Evolutionary conservation across 37 sponge, comb jelly and placozoan genomes (phyloP), one percentile per base, ranked within the genome.

Genomic region (Haliclona indistincta): DNA sequence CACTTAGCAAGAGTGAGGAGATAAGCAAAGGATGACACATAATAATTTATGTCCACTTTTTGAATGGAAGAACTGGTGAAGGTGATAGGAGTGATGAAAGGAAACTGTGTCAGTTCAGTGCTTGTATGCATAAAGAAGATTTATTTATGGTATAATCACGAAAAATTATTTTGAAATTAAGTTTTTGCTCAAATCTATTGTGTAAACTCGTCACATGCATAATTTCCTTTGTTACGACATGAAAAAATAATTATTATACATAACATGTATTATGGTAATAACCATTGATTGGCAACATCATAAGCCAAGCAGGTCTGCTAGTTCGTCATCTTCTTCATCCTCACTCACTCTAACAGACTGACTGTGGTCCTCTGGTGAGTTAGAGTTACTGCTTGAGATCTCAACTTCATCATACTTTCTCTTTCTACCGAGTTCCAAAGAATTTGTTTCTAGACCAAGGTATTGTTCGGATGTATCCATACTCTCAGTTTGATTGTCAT

Each of bases 1-100:
- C 87, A 91, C 30, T 63, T 91, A 33, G 83, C 80, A 58, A 81
- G 92, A 82, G 43, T 26, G 11, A n/a, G n/a, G n/a, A n/a, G n/a
- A n/a, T n/a, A n/a, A n/a, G n/a, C n/a, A n/a, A n/a, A n/a, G n/a
- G n/a, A n/a, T n/a, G n/a, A n/a, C n/a, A n/a, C n/a, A n/a, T n/a
- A n/a, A n/a, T n/a, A n/a, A n/a, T n/a, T n/a, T n/a, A n/a, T n/a
- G n/a, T n/a, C n/a, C n/a, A n/a, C n/a, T n/a, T n/a, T n/a, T n/a
- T n/a, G n/a, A n/a, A n/a, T n/a, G n/a, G n/a, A n/a, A n/a, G n/a
- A n/a, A n/a, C n/a, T n/a, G n/a, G n/a, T n/a, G n/a, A n/a, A n/a
- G n/a, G n/a, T n/a, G n/a, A n/a, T n/a, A n/a, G n/a, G n/a, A n/a
- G n/a, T n/a, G n/a, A n/a, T n/a, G n/a, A n/a, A n/a, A n/a, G n/a